Percentiles rank a stretch among this genome's conserved stretches.
These are phyloP conservation scores for Xiphorhynchus elegans DNA, from an alignment of 2,113 vertebrate species.

Conservation along the genomic window DNA sequence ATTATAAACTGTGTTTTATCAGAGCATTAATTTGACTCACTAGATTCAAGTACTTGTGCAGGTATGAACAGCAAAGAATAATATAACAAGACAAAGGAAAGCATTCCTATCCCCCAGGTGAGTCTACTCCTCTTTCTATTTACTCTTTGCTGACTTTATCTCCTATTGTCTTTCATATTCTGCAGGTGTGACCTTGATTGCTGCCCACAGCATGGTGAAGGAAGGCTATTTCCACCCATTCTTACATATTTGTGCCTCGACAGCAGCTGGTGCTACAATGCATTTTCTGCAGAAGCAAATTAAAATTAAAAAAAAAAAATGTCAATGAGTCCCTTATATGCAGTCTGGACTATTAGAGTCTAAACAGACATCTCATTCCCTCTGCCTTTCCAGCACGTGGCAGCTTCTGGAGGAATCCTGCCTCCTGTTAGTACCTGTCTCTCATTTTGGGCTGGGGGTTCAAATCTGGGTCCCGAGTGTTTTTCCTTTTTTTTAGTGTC, in stretches of 20 bases:
- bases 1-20: background rate
- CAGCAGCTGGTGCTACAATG: background rate
- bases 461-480: background rate
- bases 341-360: background rate
- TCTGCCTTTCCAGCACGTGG: background rate
- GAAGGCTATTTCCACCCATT: background rate
- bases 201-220: background rate
- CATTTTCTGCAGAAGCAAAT: background rate
- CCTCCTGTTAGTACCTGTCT: background rate
- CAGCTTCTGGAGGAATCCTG: background rate
- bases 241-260: accelerated
- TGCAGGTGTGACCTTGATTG: background rate
- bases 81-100: background rate
- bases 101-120: background rate
- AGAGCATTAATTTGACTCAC: background rate
- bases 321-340: accelerated
- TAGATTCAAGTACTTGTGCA: background rate
- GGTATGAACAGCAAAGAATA: background rate
- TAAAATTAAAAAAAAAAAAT: background rate
- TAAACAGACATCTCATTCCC: background rate
- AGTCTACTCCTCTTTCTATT: background rate
- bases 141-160: background rate
- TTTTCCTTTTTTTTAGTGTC: background rate
- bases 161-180: background rate
- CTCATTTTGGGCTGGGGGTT: background rate